Percentiles rank a stretch among this genome's conserved stretches.
Evolutionary conservation across 2,888 invertebrate genomes (phyloP).

Genomic region (Selenia dentaria): DNA sequence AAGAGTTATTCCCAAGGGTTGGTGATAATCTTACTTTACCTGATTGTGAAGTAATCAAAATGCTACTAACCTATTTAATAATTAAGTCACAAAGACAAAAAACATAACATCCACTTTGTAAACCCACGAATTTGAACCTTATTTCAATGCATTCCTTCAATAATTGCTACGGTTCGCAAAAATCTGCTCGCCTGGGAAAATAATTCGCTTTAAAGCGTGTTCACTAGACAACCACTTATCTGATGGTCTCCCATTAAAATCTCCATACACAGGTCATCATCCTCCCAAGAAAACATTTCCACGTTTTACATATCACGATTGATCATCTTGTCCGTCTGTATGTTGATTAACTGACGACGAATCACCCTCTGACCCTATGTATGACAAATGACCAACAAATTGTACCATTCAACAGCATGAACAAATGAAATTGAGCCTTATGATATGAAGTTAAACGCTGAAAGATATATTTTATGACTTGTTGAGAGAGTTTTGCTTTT

Average conservation of each 20-base stretch:
- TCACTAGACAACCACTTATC: no score
- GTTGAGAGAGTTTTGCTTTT: constrained; percentile 23
- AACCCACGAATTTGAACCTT: no score
- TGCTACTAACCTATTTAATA: no score
- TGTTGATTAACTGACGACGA: constrained; percentile 68
- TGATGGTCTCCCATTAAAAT: constrained; percentile 10
- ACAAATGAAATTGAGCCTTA: constrained; percentile 30
- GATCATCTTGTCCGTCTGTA: constrained; percentile 62
- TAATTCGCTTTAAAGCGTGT: no score
- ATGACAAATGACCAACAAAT: constrained; percentile 71
- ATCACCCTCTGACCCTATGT: constrained; percentile 65
- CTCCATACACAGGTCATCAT: constrained; percentile 26
- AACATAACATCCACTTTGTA: no score
- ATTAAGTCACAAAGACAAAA: no score
- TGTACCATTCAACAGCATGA: constrained; percentile 37
- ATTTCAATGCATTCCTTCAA: no score
- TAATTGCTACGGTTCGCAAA: no score
- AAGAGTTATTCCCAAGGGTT: no score
- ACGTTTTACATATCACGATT: constrained; percentile 54
- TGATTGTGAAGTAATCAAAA: no score
- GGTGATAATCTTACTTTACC: no score
- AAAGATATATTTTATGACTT: constrained; percentile 14
- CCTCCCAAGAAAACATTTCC: constrained; percentile 30
- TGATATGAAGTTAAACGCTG: constrained; percentile 6
- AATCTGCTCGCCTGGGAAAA: no score